phyloP scores from a whole-genome alignment of 2,113 vertebrate genomes.

The Porphyrio hochstetteri region DNA sequence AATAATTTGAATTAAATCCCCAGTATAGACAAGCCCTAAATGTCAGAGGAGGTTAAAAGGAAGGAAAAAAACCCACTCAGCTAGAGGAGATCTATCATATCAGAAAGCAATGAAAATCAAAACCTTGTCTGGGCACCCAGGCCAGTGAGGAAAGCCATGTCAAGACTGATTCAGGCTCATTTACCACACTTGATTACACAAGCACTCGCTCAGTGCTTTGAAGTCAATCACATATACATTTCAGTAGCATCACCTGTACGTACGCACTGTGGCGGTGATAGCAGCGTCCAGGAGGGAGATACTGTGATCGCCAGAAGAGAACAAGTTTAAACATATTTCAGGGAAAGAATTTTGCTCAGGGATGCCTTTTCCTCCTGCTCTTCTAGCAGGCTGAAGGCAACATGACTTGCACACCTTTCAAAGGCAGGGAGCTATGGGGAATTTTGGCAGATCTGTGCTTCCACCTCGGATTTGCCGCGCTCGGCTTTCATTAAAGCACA shows the following conservation, averaged over 20 bases:
- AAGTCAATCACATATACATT: not conserved
- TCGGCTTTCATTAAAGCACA: not conserved
- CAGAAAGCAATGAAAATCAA: not conserved
- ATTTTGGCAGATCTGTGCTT: not conserved
- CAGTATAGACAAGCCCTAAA: slow-evolving; percentile 16
- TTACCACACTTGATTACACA: not conserved
- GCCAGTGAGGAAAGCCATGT: not conserved
- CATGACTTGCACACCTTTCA: fast-evolving
- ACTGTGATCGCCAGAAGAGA: not conserved
- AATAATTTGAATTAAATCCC: slow-evolving; percentile 58
- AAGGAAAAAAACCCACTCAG: not conserved
- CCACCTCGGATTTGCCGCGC: not conserved
- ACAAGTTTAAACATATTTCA: not conserved
- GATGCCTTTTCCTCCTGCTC: not conserved
- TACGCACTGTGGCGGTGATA: not conserved
- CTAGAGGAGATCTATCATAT: not conserved
- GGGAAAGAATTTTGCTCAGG: not conserved
- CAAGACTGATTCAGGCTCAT: not conserved
- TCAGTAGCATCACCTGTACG: not conserved
- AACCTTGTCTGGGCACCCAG: not conserved
- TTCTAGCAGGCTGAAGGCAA: not conserved
- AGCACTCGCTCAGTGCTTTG: not conserved
- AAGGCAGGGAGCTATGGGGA: not conserved
- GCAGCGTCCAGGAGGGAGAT: not conserved
- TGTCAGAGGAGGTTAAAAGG: slow-evolving; percentile 49